Evolutionary conservation across 2,797 vertebrate genomes (phyloP).

Genomic region (Oreonectes daqikongensis): DNA sequence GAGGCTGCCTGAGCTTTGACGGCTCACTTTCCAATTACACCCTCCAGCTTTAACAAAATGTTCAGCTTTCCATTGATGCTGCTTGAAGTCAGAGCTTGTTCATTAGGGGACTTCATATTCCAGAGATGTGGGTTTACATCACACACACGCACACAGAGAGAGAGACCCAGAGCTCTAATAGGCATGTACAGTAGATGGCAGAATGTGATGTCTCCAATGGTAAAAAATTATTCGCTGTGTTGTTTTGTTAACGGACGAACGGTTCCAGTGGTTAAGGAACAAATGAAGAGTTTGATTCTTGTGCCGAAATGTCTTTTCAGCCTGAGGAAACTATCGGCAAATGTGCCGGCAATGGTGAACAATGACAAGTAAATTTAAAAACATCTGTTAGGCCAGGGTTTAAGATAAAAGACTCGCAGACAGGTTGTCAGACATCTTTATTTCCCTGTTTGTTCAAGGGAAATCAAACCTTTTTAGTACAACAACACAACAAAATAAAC

Average conservation of each 20-base stretch:
- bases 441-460: not conserved
- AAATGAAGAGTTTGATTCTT: constrained; percentile 57
- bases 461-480: not conserved
- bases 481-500: not conserved
- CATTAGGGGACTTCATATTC: constrained; percentile 53
- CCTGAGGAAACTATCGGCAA: constrained; percentile 37
- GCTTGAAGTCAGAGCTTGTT: constrained; percentile 33
- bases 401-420: not conserved
- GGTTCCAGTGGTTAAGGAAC: constrained; percentile 59
- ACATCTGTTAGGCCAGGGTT: constrained; percentile 8
- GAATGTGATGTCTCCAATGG: constrained; percentile 47
- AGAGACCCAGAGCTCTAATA: constrained; percentile 45
- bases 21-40: constrained; percentile 47
- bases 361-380: constrained; percentile 16
- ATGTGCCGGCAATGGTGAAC: constrained; percentile 21
- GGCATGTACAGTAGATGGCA: constrained; percentile 49
- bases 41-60: constrained; percentile 33
- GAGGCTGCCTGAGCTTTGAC: constrained; percentile 7
- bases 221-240: constrained; percentile 49
- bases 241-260: constrained; percentile 50
- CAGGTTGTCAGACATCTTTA: constrained; percentile 4
- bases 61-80: constrained; percentile 17
- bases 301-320: constrained; percentile 34
- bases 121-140: constrained; percentile 32
- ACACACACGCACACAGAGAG: no score